Conservation (phyloP, 2,888 invertebrate genomes). For the Melitaea athalia region DNA sequence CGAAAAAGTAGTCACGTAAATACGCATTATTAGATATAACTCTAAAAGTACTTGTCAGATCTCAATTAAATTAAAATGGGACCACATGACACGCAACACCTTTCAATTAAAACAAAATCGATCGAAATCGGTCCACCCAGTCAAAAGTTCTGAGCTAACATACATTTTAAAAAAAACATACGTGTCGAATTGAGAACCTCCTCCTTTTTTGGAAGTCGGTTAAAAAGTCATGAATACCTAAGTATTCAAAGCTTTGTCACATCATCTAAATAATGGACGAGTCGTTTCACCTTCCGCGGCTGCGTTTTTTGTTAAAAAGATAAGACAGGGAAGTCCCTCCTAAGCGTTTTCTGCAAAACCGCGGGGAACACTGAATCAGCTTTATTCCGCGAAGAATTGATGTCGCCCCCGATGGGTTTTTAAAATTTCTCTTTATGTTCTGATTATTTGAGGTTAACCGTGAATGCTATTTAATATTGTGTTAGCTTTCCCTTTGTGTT, state of each 20-base stretch:
- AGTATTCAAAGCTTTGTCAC: slow-evolving; percentile 64
- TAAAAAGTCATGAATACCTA: slow-evolving; percentile 49
- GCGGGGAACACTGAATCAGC: slow-evolving; percentile 47
- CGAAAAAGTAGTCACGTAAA: no score
- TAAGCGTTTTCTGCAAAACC: slow-evolving; percentile 46
- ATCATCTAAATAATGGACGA: slow-evolving; percentile 67
- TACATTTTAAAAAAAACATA: no score
- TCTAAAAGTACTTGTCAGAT: no score
- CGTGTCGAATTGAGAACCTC: no score
- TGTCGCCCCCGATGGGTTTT: slow-evolving; percentile 16
- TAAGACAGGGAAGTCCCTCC: slow-evolving; percentile 48
- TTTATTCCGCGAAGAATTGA: slow-evolving; percentile 34
- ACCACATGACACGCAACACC: no score
- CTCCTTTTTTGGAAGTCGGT: no score
- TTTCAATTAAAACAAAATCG: no score
- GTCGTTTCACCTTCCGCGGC: slow-evolving; percentile 59
- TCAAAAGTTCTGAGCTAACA: no score
- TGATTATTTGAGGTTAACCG: slow-evolving; percentile 7
- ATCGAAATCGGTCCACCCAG: no score
- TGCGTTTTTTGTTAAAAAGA: slow-evolving; percentile 57
- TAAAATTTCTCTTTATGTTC: slow-evolving; percentile 18
- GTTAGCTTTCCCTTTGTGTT: neutral
- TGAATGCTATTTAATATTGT: neutral
- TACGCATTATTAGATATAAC: no score
- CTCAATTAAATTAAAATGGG: no score